A percentile compares a stretch with the other conserved stretches of the same genome.
Evolutionary conservation across 2,113 vertebrate species (phyloP).

Genomic region (Apodemus speciosus): DNA sequence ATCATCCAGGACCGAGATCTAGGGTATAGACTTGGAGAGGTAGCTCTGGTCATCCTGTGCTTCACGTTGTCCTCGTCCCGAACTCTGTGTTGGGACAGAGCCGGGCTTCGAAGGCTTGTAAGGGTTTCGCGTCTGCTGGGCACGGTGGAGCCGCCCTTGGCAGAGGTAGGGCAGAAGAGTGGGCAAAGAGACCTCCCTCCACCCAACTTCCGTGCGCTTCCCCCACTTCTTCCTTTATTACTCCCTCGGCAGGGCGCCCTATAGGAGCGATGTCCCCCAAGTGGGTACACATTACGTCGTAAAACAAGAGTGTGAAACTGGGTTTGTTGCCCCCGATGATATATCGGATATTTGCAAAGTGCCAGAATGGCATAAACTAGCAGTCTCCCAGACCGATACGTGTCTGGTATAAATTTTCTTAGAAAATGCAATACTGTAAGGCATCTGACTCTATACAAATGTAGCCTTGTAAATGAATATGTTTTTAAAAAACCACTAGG

Average conservation of each 20-base stretch:
- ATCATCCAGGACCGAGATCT: background rate
- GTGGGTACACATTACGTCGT: constrained; percentile 25
- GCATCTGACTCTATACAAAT: background rate
- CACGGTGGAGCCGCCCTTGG: constrained; percentile 78
- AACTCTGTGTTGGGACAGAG: background rate
- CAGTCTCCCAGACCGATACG: background rate
- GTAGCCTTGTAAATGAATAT: background rate
- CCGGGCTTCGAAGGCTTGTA: background rate
- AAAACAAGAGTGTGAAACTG: constrained; percentile 27
- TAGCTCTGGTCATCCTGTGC: background rate
- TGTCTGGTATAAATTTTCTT: constrained; percentile 39
- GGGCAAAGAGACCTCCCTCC: constrained; percentile 61
- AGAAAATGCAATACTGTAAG: constrained; percentile 59
- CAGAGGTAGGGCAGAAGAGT: constrained; percentile 54
- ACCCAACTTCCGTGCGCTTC: constrained; percentile 75
- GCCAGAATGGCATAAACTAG: background rate
- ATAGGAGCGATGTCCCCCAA: background rate
- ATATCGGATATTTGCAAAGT: constrained; percentile 56
- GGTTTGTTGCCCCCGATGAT: background rate
- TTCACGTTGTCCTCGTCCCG: background rate
- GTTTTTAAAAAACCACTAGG: background rate
- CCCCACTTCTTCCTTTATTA: constrained; percentile 66
- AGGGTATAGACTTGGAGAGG: background rate
- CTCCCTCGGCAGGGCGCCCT: background rate
- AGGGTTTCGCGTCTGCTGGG: constrained; percentile 47